Evolutionary conservation across 1,140 invertebrate genomes (phyloP).

Genomic region (Macrobrachium rosenbergii): DNA sequence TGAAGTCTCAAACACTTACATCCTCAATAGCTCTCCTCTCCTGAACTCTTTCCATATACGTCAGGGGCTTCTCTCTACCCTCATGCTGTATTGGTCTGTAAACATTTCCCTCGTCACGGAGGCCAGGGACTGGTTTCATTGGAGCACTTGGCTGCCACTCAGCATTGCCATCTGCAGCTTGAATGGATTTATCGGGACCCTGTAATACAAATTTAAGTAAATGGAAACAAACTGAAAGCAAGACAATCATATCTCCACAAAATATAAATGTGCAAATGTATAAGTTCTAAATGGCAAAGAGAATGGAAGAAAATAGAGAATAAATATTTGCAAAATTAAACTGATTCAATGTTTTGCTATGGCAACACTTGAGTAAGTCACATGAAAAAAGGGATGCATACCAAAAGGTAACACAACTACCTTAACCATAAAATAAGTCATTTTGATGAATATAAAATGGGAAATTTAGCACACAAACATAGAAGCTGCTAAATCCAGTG

Average conservation of each 20-base stretch:
- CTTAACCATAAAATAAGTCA: too few relatives aligned
- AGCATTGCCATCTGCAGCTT: background rate
- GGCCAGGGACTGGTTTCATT: conserved; percentile 57
- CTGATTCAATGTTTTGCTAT: too few relatives aligned
- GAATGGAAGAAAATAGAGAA: too few relatives aligned
- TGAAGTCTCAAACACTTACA: conserved; percentile 32
- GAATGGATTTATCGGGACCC: background rate
- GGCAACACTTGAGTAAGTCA: too few relatives aligned
- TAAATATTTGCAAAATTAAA: too few relatives aligned
- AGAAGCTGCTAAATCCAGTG: too few relatives aligned
- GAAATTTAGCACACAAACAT: too few relatives aligned
- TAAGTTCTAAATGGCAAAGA: too few relatives aligned
- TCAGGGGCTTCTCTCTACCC: conserved; percentile 35
- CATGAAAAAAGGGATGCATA: too few relatives aligned
- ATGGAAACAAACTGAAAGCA: conserved; percentile 4
- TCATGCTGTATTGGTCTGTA: conserved; percentile 59
- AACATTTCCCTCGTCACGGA: conserved; percentile 66
- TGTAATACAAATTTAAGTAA: background rate
- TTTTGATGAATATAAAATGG: too few relatives aligned
- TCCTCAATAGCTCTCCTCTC: conserved; percentile 49
- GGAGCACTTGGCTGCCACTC: conserved; percentile 38
- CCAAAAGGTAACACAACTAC: too few relatives aligned
- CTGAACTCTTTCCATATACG: conserved; percentile 63
- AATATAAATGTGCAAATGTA: too few relatives aligned
- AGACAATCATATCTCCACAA: background rate